Evolutionary conservation across 2,797 vertebrate genomes (phyloP).

Genomic region (Pagetopsis macropterus): DNA sequence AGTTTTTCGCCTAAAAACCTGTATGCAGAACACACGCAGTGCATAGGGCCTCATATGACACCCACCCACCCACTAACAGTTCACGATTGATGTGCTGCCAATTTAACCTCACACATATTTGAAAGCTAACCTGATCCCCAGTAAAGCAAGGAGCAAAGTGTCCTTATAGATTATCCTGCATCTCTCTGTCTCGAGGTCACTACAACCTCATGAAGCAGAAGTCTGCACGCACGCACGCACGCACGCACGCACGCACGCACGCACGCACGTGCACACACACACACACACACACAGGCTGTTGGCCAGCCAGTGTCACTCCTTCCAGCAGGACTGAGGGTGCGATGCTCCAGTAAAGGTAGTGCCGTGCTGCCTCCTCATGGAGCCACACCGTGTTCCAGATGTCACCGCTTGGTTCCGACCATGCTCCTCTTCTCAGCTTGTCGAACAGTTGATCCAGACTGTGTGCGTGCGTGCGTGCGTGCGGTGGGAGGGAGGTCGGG

Average conservation of each 20-base stretch:
- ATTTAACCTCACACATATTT: not conserved
- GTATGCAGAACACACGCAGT: too few species aligned
- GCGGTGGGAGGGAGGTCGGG: not conserved
- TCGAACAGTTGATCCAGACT: constrained; percentile 26
- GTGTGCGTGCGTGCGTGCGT: not conserved
- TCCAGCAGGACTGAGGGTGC: constrained; percentile 35
- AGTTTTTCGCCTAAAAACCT: too few species aligned
- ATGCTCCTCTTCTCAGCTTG: constrained; percentile 18
- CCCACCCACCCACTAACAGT: too few species aligned
- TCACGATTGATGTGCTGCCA: not conserved
- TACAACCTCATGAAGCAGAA: constrained; percentile 34
- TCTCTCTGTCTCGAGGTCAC: constrained; percentile 31
- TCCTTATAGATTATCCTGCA: constrained; percentile 14
- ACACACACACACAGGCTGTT: constrained; percentile 24
- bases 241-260: constrained; percentile 22
- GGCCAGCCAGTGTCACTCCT: constrained; percentile 37
- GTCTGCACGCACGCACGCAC: constrained; percentile 6
- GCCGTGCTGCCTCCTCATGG: constrained; percentile 31
- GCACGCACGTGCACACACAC: not conserved
- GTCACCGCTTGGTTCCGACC: constrained; percentile 33
- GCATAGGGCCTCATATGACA: too few species aligned
- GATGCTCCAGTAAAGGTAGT: constrained; percentile 39
- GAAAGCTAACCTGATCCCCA: not conserved
- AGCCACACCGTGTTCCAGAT: constrained; percentile 47
- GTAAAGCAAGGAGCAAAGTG: not conserved